Evolutionary conservation across 2,113 vertebrate species (phyloP).

Genomic region (Cryptomyrus ogoouensis): DNA sequence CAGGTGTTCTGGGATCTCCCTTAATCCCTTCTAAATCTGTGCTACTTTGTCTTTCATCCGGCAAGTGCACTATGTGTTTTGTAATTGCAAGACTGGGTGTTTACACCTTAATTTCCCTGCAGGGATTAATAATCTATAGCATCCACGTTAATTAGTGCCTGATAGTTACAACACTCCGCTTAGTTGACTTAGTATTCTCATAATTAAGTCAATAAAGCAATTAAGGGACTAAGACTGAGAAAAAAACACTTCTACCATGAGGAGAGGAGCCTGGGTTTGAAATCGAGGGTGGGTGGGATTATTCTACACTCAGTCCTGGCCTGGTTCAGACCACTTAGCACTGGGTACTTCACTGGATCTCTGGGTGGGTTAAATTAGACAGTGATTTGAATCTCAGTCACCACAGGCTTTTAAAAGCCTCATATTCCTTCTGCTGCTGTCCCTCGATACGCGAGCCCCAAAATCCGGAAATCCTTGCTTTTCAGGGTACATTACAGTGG

Average conservation of each 20-base stretch:
- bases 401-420: not conserved
- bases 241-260: not conserved
- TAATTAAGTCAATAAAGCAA: not conserved
- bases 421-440: not conserved
- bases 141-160: not conserved
- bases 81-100: not conserved
- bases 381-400: not conserved
- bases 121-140: not conserved
- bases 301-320: not conserved
- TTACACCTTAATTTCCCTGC: not conserved
- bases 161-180: not conserved
- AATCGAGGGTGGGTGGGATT: not conserved
- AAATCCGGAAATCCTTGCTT: not conserved
- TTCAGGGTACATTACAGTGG: constrained; percentile 65
- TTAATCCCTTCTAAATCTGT: not conserved
- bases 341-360: not conserved
- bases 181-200: not conserved
- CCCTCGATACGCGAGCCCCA: not conserved
- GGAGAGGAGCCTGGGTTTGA: not conserved
- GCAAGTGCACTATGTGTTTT: not conserved
- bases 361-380: not conserved
- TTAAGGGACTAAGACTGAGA: not conserved
- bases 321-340: not conserved
- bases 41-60: not conserved
- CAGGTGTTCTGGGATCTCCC: not conserved